phyloP scores from a whole-genome alignment of 2,113 vertebrate genomes.

The Neopipo cinnamomea region DNA sequence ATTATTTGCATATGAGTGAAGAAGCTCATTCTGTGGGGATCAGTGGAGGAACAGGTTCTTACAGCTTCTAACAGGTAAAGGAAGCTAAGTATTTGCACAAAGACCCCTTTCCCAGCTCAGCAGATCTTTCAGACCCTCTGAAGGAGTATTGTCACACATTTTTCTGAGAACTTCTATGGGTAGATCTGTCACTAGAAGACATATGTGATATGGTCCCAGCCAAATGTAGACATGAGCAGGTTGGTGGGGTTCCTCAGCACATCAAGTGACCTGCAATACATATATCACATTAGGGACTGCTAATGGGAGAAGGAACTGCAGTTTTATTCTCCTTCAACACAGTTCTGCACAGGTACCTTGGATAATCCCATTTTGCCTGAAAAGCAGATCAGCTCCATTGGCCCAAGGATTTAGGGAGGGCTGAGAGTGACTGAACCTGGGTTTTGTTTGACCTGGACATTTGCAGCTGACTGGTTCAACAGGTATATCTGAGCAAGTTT shows the following conservation, averaged over 20 bases:
- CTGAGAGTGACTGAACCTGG: background rate
- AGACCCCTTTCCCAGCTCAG: background rate
- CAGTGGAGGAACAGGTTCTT: background rate
- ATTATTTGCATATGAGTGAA: background rate
- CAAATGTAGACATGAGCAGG: background rate
- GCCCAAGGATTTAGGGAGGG: background rate
- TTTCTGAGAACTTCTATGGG: background rate
- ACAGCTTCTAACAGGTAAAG: background rate
- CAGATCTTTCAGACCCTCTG: background rate
- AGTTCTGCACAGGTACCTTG: background rate
- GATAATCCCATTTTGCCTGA: background rate
- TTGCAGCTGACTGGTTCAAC: background rate
- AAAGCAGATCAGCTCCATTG: background rate
- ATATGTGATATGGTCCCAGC: fast-evolving
- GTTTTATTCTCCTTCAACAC: background rate
- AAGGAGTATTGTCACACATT: background rate
- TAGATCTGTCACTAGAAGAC: background rate
- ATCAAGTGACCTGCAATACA: too few species aligned
- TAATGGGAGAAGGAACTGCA: background rate
- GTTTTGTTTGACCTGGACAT: background rate
- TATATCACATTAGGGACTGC: too few species aligned
- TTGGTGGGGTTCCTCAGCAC: background rate
- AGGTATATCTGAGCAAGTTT: background rate
- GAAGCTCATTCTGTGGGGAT: background rate
- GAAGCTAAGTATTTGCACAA: background rate